Base-by-base conservation (phyloP, 2,888 invertebrate genomes). In the Sinhomidia bicolor region DNA sequence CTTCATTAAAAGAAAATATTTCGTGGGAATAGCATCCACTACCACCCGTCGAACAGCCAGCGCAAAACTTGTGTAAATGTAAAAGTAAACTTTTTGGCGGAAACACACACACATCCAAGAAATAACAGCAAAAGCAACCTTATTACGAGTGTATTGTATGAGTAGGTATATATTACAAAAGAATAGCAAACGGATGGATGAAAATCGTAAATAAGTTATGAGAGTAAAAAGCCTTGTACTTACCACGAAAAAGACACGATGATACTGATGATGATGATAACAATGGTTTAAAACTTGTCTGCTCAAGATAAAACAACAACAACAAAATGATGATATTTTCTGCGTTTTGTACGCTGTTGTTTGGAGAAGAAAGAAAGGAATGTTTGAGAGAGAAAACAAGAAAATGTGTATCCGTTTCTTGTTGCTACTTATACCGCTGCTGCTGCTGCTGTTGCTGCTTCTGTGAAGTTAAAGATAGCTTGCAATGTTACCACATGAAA, bases 121-220 rank as follows among this genome's bases (percentile, higher is more conserved):
- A 20, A 29, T 29, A 26, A 23, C 14, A 14, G 3, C 12, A 65
- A 17, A 29, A 17, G 9, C 51, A 74, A 47, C 57, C 7, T 3
- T 36, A 36, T n/a, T 14, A 74, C 23, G 26, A 20, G 74, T 54
- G 47, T 65, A n/a, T 12, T 44, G 20, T 81, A 29, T 26, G 6
- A n/a, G n/a, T n/a, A n/a, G n/a, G n/a, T n/a, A n/a, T 10, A 26
- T 54, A 26, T 51, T 32, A 76, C 76, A 76, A 65, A 79, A 51
- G 76, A 51, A n/a, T n/a, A n/a, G n/a, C n/a, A n/a, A 57, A 79
- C 79, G 79, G 44, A 57, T 79, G 79, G 44, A 57, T 79, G 79
- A 79, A 79, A 83, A 57, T 57, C 32, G 83, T 83, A 83, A 83
- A 83, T 83, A 83, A 83, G 74, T 83, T 83, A 83, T 83, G 65